A percentile compares a stretch with the other conserved stretches of the same genome.
Evolutionary conservation across 2,888 invertebrate species (phyloP).

Genomic region (Tipula confusa): DNA sequence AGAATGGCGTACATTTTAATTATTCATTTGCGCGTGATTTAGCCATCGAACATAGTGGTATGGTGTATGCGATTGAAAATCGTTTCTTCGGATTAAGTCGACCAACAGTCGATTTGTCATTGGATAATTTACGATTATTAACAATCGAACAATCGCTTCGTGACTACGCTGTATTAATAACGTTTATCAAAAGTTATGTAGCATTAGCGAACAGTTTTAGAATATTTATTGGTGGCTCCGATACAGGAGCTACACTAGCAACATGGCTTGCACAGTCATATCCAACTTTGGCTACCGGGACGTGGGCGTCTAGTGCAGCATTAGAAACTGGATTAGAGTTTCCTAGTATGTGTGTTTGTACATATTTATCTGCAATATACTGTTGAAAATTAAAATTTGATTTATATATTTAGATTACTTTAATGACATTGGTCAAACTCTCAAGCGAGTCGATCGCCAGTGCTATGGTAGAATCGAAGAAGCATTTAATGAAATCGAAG

Average conservation of each 20-base stretch:
- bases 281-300: background rate
- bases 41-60: background rate
- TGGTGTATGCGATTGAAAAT: conserved; percentile 26
- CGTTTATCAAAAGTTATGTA: background rate
- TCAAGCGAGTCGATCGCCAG: background rate
- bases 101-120: background rate
- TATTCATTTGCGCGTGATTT: background rate
- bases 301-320: background rate
- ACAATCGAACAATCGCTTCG: conserved; percentile 26
- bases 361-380: background rate
- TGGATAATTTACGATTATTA: background rate
- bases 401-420: conserved; percentile 21
- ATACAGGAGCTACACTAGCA: background rate
- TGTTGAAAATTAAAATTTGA: background rate
- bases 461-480: background rate
- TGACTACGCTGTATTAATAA: background rate
- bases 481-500: background rate
- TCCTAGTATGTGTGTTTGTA: background rate
- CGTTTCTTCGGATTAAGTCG: background rate
- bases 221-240: background rate
- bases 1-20: background rate
- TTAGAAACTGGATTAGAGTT: background rate
- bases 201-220: background rate
- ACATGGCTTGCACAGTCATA: background rate
- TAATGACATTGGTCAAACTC: background rate